Base-by-base conservation (phyloP, 2,888 invertebrate species). In the Mycalesis mineus region DNA sequence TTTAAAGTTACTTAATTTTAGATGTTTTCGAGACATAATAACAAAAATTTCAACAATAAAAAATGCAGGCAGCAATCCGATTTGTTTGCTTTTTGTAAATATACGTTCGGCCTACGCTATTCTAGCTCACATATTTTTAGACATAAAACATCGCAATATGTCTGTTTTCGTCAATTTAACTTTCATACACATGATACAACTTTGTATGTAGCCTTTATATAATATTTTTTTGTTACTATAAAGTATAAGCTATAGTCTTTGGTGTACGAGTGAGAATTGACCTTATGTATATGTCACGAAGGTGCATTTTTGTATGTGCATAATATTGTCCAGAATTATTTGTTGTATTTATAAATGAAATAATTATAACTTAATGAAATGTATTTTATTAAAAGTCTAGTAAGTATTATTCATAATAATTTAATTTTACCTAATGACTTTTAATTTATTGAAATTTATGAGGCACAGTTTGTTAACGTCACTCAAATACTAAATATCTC, bases 281-380 rank as follows among this genome's bases (percentile, higher is more conserved):
- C 47, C 11, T 47, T 33, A 47, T 47, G 11, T 33, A 33, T 47
- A 17, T 15, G 14, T 15, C 4, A 7, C 1, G 37, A 48, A 33
- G 48, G 48, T 48, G 48, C 48, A 48, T 48, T 48, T 48, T 48
- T 48, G 36, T 36, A 36, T 36, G 11, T 36, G 9, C 36, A 22
- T 36, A 33, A n/a, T 11, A 13, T 29, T 31, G 29, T 45, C 45
- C 45, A 45, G 45, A 45, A 31, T 29, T 45, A 14, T 45, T 13
- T 45, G 13, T 29, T 45, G 22, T 42, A 14, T 29, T 45, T 45
- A 29, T 45, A 29, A 45, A 29, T 45, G 7, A 14, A 45, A 1
- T 13, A 45, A 13, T 8, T 22, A 22, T 22, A 22, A 22, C 2
- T 22, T 45, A 31, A 45, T 45, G 29, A 45, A 14, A 45, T 29